Conservation (phyloP, 2,888 invertebrate genomes). For the Phortica okadai region DNA sequence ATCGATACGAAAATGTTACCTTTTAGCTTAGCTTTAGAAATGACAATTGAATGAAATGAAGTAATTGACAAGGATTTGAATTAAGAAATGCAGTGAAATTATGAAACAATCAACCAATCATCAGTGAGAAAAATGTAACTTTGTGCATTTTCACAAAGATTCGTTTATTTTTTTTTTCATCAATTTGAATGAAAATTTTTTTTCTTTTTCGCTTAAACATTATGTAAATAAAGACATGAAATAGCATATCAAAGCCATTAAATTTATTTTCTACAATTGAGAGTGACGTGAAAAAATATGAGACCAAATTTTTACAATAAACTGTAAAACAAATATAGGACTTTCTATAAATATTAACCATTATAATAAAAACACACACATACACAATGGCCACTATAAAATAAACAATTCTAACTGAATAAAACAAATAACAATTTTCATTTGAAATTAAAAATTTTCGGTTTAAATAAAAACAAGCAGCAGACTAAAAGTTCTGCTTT, state of each 20-base stretch:
- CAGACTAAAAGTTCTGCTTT: too few relatives aligned
- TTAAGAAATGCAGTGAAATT: not conserved
- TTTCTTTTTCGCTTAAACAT: not conserved
- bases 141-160: not conserved
- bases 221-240: not conserved
- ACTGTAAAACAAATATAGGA: not conserved
- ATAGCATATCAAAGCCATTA: not conserved
- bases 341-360: not conserved
- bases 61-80: constrained; percentile 11
- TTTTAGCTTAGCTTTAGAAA: constrained; percentile 23
- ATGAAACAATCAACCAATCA: not conserved
- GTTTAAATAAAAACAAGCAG: too few relatives aligned
- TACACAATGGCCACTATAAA: too few relatives aligned
- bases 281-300: not conserved
- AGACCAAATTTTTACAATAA: not conserved
- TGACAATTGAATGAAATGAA: not conserved
- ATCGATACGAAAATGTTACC: constrained; percentile 6
- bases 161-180: not conserved
- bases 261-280: not conserved
- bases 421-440: too few relatives aligned
- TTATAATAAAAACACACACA: too few relatives aligned
- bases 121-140: not conserved
- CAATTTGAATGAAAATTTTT: not conserved
- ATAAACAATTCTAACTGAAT: too few relatives aligned
- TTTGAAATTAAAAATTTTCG: too few relatives aligned